phyloP scores from a whole-genome alignment of 2,113 vertebrate species.

The Tiliqua scincoides region DNA sequence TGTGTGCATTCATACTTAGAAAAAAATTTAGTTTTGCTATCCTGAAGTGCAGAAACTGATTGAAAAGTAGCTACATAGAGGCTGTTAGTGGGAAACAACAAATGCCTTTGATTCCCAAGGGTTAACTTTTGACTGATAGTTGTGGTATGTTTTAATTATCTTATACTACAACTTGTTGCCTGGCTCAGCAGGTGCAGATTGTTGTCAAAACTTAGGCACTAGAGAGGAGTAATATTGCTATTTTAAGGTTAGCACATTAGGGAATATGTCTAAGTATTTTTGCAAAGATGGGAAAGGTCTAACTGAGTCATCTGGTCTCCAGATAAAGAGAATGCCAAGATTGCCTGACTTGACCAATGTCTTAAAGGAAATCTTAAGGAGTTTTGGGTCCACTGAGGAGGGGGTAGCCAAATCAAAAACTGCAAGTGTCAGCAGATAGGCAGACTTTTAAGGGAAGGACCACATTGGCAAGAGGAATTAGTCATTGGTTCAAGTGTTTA shows the following conservation, averaged over 20 bases:
- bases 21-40: neutral
- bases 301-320: conserved; percentile 39
- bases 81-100: neutral
- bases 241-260: conserved; percentile 37
- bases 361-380: neutral
- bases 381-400: neutral
- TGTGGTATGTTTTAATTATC: conserved; percentile 7
- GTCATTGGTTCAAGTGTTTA: neutral
- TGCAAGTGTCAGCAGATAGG: neutral
- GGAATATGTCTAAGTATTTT: conserved; percentile 26
- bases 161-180: neutral
- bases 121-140: conserved; percentile 31
- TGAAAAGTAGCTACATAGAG: neutral
- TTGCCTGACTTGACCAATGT: neutral
- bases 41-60: neutral
- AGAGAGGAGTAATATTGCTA: conserved; percentile 27
- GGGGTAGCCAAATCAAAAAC: neutral
- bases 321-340: neutral
- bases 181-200: conserved; percentile 3
- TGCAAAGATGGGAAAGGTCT: conserved; percentile 43
- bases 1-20: neutral
- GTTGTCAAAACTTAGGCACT: conserved; percentile 26
- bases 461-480: neutral
- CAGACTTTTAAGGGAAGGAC: neutral
- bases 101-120: neutral